Evolutionary conservation across 2,888 invertebrate species (phyloP).

Genomic region (Cheilosia pagana): DNA sequence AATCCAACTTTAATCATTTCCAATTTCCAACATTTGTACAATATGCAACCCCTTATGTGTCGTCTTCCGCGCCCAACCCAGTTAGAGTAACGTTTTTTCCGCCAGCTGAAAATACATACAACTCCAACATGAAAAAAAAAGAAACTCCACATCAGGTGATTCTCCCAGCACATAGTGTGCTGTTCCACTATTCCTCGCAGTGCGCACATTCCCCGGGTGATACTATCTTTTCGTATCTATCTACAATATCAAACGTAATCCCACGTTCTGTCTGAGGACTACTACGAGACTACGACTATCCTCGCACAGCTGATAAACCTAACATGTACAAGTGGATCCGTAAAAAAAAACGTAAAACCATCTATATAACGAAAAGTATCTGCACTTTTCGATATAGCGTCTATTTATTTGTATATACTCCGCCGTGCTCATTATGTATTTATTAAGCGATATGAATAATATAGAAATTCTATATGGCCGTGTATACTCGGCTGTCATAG

Average conservation of each 20-base stretch:
- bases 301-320: conserved; percentile 65
- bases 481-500: conserved; percentile 19
- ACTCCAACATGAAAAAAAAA: conserved; percentile 26
- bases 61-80: conserved; percentile 2
- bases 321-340: conserved; percentile 7
- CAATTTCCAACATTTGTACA: conserved; percentile 24
- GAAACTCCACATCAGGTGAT: conserved; percentile 67
- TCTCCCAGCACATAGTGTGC: conserved; percentile 32
- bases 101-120: conserved; percentile 53
- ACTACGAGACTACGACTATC: conserved; percentile 34
- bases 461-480: conserved; percentile 4
- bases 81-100: conserved; percentile 45
- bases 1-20: conserved; percentile 13
- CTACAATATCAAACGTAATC: conserved; percentile 59
- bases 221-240: conserved; percentile 55
- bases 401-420: conserved; percentile 8
- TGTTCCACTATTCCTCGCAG: conserved; percentile 52
- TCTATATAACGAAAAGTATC: conserved; percentile 34
- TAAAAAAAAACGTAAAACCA: conserved; percentile 15
- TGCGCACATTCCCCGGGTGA: conserved; percentile 67
- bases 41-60: conserved; percentile 36
- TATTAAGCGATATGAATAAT: conserved; percentile 55
- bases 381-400: conserved; percentile 36
- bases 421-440: conserved; percentile 43
- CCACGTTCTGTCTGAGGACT: conserved; percentile 45